Base-by-base conservation (phyloP, 2,113 vertebrate species). In the Pollimyrus isidori region DNA sequence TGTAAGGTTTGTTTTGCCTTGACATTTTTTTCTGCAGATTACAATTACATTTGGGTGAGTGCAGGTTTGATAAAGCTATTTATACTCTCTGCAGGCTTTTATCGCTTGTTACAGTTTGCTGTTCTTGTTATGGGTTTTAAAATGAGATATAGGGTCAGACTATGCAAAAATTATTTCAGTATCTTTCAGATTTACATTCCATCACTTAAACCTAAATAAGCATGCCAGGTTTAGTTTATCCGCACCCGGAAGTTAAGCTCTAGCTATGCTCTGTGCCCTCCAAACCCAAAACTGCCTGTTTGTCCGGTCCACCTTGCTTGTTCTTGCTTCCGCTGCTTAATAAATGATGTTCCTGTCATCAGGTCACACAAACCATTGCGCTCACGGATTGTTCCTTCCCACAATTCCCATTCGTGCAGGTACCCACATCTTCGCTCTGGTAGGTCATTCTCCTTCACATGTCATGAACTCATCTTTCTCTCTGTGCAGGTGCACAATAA, bases 151-250 rank as follows among this genome's bases (percentile, higher is more conserved):
- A 39, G 13, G 73, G 26, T 35, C 10, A 15, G 73, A 76, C 2
- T 35, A 42, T 80, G 6, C 35, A 80, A 80, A 69, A 19, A 35
- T 35, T 10, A 73, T 73, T 76, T 39, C 30, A n/a, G 1, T 19
- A 39, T 76, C 69, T 42, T 76, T 39, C 62, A 86, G 21, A 53
- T 87, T 85, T 85, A 85, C 83, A 86, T 26, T 86, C 48, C n/a
- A 15, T 49, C 46, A 49, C 48, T n/a, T 76, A 15, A 2, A 3
- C 6, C 69, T 76, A 76, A 42, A 6, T 7, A 15, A 73, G 30
- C 11, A 1, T 39, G 73, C 35, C 73, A 80, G 30, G 19, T 42
- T 42, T 39, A 80, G 30, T 80, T 39, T 19, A 19, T 1, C 30
- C 15, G 0, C 73, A 80, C 35, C 73, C 73, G 35, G 73, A 80